Evolutionary conservation across 2,113 vertebrate genomes (phyloP), one percentile per base, ranked within the genome.

Genomic region (Ceyx margarethae): DNA sequence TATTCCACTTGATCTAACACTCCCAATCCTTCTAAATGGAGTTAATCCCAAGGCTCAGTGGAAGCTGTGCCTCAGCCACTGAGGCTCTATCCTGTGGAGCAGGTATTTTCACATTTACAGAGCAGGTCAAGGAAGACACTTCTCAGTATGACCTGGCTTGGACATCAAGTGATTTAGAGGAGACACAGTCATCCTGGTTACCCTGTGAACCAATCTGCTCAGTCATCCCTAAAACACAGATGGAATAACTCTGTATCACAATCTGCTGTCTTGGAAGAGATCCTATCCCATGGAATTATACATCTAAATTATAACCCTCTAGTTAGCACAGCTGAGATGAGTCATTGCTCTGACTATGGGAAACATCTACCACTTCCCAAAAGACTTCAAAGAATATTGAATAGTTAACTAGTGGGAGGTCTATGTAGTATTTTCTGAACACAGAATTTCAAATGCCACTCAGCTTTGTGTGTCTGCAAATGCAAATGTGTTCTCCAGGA

Each of bases 241-340:
- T 72, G 82, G 85, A 92, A 76, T 29, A 83, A 85, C 48, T 42
- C 76, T 81, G 64, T 40, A 80, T 77, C 85, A 80, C 93, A 93
- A 51, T 77, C 90, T 92, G 90, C 85, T 90, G 60, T 16, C 82
- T 89, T 95, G 90, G 85, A 96, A 94, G 51, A 50, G 68, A 85
- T 81, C 64, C 87, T 46, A 31, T 90, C 85, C 73, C 14, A 0
- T 53, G 74, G 67, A 74, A 74, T 73, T 50, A 87, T 9, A 37
- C 5, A 42, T 78, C 76, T 65, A 81, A 94, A 83, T 91, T 67
- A 91, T 33, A 93, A 35, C 26, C 35, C 61, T 94, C 35, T 66
- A 50, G 26, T 87, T 68, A 93, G 81, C 78, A 81, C 81, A 84
- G 79, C 90, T 95, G 90, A 85, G 71, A 72, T 89, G 69, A 87